Evolutionary conservation across 2,888 invertebrate genomes (phyloP).

Genomic region (Gerris lacustris): DNA sequence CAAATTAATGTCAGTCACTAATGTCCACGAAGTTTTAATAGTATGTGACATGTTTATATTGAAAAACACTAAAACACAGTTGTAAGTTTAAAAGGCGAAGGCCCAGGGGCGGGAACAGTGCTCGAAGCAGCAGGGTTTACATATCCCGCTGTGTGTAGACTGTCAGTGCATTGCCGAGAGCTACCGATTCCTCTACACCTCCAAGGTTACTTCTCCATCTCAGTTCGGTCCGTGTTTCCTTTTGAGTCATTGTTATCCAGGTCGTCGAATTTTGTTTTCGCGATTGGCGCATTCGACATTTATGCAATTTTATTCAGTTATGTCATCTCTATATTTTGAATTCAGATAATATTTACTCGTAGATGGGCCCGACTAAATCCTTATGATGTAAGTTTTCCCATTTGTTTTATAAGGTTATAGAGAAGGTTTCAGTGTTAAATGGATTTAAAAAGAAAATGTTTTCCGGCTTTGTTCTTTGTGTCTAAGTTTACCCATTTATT

Average conservation of each 20-base stretch:
- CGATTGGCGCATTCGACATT: neutral
- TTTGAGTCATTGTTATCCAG: neutral
- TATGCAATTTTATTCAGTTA: neutral
- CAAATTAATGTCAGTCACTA: too few relatives aligned
- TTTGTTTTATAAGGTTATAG: constrained; percentile 7
- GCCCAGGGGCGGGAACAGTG: too few relatives aligned
- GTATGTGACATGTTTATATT: too few relatives aligned
- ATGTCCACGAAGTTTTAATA: too few relatives aligned
- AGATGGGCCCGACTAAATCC: neutral
- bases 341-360: neutral
- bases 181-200: neutral
- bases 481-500: too few relatives aligned
- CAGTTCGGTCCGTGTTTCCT: neutral
- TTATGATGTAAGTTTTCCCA: neutral
- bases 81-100: too few relatives aligned
- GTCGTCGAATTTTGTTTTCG: neutral
- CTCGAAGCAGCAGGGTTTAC: neutral
- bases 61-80: too few relatives aligned
- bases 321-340: neutral
- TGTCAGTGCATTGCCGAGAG: neutral
- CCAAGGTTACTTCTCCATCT: constrained; percentile 1
- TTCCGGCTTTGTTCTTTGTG: neutral
- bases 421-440: constrained; percentile 5
- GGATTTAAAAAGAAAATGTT: neutral
- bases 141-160: neutral